Conservation (phyloP, 1,140 invertebrate genomes). For the Aphaenogaster rudis region DNA sequence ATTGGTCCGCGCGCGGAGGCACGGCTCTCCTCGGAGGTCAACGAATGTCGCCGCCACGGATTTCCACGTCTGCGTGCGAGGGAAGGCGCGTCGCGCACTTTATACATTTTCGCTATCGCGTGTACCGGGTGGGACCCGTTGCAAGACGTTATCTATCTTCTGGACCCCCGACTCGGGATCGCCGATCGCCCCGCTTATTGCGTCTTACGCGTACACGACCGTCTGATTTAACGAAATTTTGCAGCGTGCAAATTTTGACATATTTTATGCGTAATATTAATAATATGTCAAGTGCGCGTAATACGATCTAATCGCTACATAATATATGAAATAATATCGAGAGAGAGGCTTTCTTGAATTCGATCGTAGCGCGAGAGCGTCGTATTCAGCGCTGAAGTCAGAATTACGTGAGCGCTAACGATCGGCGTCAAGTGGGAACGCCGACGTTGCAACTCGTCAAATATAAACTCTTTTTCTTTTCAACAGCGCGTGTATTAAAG, state of each 20-base stretch:
- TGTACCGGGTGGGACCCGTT: slow-evolving; percentile 16
- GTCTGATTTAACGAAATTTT: slow-evolving; percentile 5
- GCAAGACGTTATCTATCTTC: slow-evolving; percentile 29
- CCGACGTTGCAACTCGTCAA: neutral
- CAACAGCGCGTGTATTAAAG: neutral
- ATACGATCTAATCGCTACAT: neutral
- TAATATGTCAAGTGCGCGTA: too few relatives aligned
- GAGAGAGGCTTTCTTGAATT: neutral
- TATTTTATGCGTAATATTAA: neutral
- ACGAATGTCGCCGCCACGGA: slow-evolving; percentile 27
- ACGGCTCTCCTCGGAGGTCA: slow-evolving; percentile 39
- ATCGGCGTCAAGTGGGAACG: neutral
- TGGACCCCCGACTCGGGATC: neutral
- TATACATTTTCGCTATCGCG: slow-evolving; percentile 64
- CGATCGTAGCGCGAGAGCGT: neutral
- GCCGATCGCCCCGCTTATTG: neutral
- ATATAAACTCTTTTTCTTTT: neutral
- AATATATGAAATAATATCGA: neutral
- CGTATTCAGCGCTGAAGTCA: neutral
- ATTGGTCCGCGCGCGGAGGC: slow-evolving; percentile 64
- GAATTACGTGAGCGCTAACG: neutral
- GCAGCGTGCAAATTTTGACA: neutral
- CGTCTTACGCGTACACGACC: neutral
- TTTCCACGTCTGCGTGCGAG: slow-evolving; percentile 21
- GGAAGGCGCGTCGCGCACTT: slow-evolving; percentile 14